phyloP scores from a whole-genome alignment of 2,888 invertebrate species.

The Omphaloscelis lunosa region DNA sequence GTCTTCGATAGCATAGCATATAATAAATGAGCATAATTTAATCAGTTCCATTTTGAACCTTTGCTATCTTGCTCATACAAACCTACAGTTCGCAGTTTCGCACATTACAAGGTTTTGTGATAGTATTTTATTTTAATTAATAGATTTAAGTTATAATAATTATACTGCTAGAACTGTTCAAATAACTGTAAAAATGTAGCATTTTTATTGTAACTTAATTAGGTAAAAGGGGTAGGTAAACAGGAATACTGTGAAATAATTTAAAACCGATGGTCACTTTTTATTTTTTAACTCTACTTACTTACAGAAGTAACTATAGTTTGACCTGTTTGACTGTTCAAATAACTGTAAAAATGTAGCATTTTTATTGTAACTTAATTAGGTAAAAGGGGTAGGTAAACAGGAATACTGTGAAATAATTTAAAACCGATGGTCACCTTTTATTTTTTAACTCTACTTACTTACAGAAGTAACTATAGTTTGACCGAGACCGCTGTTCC shows the following conservation, averaged over 20 bases:
- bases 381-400: background rate
- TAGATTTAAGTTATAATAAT: background rate
- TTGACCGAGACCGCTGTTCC: too few species aligned
- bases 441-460: background rate
- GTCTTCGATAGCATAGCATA: background rate
- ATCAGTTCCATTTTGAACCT: background rate
- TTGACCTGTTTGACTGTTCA: too few species aligned
- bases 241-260: background rate
- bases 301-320: background rate
- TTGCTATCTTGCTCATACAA: background rate
- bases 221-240: background rate
- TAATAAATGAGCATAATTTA: too few species aligned
- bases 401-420: background rate
- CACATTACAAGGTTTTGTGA: conserved; percentile 3
- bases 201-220: background rate
- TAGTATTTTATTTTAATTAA: conserved; percentile 5
- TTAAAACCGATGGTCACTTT: background rate
- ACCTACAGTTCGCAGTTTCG: background rate
- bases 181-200: background rate
- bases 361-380: background rate
- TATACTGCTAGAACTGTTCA: background rate
- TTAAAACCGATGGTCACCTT: background rate
- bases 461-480: background rate
- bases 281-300: background rate
- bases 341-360: background rate